Base-by-base conservation (phyloP, 1,140 invertebrate genomes). In the Drosophila aff. region DNA sequence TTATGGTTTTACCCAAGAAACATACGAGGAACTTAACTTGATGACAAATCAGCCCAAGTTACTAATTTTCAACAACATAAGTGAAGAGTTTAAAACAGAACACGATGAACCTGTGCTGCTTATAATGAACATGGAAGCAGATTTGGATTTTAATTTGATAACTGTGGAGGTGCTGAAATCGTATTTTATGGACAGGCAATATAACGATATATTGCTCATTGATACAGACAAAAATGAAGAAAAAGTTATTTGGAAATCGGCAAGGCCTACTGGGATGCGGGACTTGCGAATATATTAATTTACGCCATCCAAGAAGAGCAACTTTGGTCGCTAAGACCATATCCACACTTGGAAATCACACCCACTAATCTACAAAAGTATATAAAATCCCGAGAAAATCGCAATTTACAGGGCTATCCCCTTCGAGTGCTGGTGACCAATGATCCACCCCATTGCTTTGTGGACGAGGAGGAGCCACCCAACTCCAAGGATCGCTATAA, bases 391-490 rank as follows among this genome's bases (percentile, higher is more conserved):
- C 18, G 64, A 26, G 10, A 40, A 10, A 28, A 21, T 3, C 4
- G 11, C 1, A 69, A 77, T 21, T 60, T 77, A 10, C 44, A 6
- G 28, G 75, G 74, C 0, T 62, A 77, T 77, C 64, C 75, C 18
- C 11, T 77, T 2, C 49, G 74, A 11, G 75, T 77, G 1, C 18
- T 77, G 11, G 74, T 77, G 4, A 77, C 63, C 31, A 77, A 77
- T n/a, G 74, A 77, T 18, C 74, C 75, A 8, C 75, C 75, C 1
- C 75, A 77, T 61, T 77, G 49, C 13, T 77, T 77, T 52, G 74
- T 68, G 23, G 64, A 50, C 26, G 15, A 53, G 11, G 43, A 31
- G 13, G 28, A 66, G 18, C 38, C 40, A 6, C n/a, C 36, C 0
- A 16, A 21, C 5, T 77, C 74, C 9, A 23, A 3, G 1, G 36